phyloP scores from a whole-genome alignment of 2,113 vertebrate species.

The Hypocryptadius cinnamomeus region DNA sequence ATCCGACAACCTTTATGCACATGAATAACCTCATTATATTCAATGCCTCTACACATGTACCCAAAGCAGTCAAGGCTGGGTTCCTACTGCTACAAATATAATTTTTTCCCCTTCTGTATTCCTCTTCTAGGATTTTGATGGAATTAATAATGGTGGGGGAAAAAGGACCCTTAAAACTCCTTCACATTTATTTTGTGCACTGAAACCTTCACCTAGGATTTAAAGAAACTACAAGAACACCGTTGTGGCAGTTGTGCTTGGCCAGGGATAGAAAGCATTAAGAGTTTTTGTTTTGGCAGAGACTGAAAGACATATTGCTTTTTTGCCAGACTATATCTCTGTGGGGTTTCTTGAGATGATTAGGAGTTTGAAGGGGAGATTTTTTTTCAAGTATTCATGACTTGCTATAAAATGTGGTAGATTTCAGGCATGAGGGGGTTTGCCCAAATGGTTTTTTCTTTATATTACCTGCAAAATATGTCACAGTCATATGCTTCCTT shows the following conservation, averaged over 20 bases:
- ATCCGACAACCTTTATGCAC: slow-evolving; percentile 9
- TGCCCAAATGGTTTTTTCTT: not conserved
- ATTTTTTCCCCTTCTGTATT: not conserved
- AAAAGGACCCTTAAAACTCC: not conserved
- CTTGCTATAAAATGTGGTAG: not conserved
- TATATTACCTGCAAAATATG: not conserved
- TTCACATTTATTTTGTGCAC: not conserved
- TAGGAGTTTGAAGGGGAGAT: slow-evolving; percentile 2
- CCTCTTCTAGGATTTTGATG: not conserved
- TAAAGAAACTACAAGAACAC: not conserved
- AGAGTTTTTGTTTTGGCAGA: slow-evolving; percentile 13
- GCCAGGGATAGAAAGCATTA: not conserved
- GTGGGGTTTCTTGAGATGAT: slow-evolving; percentile 50
- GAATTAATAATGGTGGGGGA: not conserved
- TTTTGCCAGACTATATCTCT: slow-evolving; percentile 30
- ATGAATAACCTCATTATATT: slow-evolving; percentile 3
- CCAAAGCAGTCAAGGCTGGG: not conserved
- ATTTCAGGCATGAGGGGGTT: not conserved
- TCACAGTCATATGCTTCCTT: not conserved
- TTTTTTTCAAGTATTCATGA: slow-evolving; percentile 21
- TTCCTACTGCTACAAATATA: slow-evolving; percentile 12
- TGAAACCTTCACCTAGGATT: not conserved
- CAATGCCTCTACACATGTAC: slow-evolving; percentile 3
- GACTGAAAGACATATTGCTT: not conserved
- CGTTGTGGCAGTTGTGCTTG: not conserved